phyloP scores from a whole-genome alignment of 2,888 invertebrate genomes.

The Cerastis leucographa region DNA sequence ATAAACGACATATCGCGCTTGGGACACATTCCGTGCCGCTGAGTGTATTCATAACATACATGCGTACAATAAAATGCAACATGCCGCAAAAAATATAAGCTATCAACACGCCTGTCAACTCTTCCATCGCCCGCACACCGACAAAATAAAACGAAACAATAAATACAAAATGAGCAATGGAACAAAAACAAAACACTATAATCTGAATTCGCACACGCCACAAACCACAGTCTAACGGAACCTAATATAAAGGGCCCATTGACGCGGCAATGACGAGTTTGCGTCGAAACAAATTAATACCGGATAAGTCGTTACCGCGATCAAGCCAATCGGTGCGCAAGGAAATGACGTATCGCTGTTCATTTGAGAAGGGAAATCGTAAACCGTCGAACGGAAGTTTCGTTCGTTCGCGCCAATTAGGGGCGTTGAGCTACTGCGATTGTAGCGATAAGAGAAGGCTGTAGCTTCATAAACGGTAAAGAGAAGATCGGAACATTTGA shows the following conservation, averaged over 20 bases:
- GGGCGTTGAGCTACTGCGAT: slow-evolving; percentile 60
- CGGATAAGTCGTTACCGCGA: slow-evolving; percentile 79
- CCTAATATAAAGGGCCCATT: slow-evolving; percentile 45
- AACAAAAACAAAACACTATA: slow-evolving; percentile 50
- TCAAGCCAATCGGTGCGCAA: slow-evolving; percentile 72
- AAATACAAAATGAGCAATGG: slow-evolving; percentile 38
- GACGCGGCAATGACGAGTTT: slow-evolving; percentile 65
- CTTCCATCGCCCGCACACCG: slow-evolving; percentile 25
- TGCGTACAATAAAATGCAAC: neutral
- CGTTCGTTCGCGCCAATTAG: slow-evolving; percentile 77
- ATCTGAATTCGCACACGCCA: slow-evolving; percentile 25
- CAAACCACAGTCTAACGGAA: slow-evolving; percentile 45
- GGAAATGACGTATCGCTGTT: slow-evolving; percentile 81
- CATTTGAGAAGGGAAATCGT: slow-evolving; percentile 81
- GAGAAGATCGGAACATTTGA: neutral
- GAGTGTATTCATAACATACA: neutral
- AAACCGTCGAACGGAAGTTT: slow-evolving; percentile 83
- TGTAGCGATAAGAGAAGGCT: slow-evolving; percentile 62
- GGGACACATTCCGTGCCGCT: no score
- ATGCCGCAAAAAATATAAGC: slow-evolving; percentile 31
- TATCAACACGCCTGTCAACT: slow-evolving; percentile 25
- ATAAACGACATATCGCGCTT: no score
- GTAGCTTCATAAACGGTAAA: slow-evolving; percentile 30
- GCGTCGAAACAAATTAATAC: slow-evolving; percentile 75
- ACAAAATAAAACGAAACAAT: slow-evolving; percentile 28